Conservation (phyloP, 2,797 vertebrate species). For the Urocyon cinereoargenteus region DNA sequence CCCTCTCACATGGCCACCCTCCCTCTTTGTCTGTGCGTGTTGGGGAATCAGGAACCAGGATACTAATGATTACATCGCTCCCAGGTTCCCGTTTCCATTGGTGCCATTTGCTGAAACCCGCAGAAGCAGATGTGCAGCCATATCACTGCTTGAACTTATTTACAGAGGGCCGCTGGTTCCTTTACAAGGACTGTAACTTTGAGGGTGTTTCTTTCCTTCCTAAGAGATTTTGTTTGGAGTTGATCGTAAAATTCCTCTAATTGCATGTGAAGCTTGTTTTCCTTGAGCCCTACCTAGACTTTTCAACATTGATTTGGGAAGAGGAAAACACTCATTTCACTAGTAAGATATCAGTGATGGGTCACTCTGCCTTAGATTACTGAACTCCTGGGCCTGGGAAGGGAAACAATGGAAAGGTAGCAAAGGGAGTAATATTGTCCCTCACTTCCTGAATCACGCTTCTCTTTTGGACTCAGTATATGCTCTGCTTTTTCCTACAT, state of each 20-base stretch:
- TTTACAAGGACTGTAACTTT: neutral
- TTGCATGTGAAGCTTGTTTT: neutral
- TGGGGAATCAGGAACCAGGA: neutral
- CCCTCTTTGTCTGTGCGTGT: neutral
- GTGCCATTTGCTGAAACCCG: neutral
- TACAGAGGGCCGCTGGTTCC: neutral
- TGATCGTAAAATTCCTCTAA: neutral
- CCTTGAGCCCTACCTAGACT: neutral
- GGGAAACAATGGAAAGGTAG: neutral
- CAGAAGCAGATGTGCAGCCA: neutral
- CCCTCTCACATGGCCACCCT: neutral
- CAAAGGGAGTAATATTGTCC: neutral
- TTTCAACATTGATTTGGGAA: conserved; percentile 17
- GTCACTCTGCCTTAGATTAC: neutral
- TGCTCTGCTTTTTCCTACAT: neutral
- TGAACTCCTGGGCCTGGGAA: neutral
- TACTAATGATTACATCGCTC: neutral
- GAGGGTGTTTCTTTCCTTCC: neutral
- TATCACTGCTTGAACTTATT: neutral
- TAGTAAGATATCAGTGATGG: neutral
- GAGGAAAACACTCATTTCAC: neutral
- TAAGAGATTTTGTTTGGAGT: conserved; percentile 25
- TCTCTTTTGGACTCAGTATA: neutral
- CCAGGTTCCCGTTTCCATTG: neutral
- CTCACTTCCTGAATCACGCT: neutral